Evolutionary conservation across 2,888 invertebrate species (phyloP).

Genomic region (Drosophila nigricruria): DNA sequence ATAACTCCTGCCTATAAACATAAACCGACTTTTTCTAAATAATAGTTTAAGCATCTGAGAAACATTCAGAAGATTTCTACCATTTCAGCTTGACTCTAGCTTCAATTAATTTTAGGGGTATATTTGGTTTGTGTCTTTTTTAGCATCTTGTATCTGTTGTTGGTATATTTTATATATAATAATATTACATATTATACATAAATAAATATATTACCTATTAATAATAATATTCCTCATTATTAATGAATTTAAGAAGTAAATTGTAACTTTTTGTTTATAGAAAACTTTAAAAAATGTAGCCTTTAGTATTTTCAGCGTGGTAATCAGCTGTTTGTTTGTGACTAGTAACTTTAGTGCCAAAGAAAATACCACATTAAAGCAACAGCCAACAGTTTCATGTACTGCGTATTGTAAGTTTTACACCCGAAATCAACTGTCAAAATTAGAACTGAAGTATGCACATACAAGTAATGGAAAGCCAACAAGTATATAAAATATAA

Average conservation of each 20-base stretch:
- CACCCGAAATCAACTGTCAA: neutral
- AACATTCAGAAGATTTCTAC: neutral
- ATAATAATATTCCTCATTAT: no score
- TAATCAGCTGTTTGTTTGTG: neutral
- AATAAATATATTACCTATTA: no score
- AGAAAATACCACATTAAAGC: neutral
- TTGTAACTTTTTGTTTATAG: no score
- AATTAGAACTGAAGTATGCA: neutral
- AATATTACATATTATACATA: no score
- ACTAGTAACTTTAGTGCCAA: neutral
- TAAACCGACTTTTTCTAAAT: neutral
- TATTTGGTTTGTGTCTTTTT: neutral
- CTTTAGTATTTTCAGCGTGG: neutral
- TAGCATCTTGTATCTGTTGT: no score
- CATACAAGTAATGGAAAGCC: neutral
- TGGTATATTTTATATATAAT: no score
- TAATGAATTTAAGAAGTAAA: neutral
- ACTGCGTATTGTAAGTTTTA: neutral
- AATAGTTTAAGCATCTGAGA: neutral
- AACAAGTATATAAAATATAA: neutral
- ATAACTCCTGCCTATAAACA: conserved; percentile 7
- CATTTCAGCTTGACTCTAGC: neutral
- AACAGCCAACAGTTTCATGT: neutral
- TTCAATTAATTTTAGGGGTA: neutral
- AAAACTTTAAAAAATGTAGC: no score